A percentile compares a stretch with the other conserved stretches of the same genome.
These are phyloP conservation scores for Dolichomitus sp. DNA, from an alignment of 2,888 invertebrate species.

Conservation along the genomic window DNA sequence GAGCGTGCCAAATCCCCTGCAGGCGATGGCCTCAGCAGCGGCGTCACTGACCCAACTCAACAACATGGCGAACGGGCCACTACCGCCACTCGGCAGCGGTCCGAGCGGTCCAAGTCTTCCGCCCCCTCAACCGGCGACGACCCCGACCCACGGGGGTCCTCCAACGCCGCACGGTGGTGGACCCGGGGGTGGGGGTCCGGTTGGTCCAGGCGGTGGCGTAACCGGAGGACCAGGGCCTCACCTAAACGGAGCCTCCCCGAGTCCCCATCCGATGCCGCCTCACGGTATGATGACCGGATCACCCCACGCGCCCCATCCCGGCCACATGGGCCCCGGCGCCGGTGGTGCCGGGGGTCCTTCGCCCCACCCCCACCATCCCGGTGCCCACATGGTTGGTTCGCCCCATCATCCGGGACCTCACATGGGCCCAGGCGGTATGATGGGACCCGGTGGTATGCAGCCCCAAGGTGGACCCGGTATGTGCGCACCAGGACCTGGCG, in stretches of 20 bases:
- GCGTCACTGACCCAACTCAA: slow-evolving; percentile 84
- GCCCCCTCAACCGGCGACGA: slow-evolving; percentile 84
- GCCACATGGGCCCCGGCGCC: slow-evolving; percentile 77
- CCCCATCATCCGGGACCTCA: slow-evolving; percentile 84
- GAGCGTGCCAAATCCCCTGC: slow-evolving; percentile 81
- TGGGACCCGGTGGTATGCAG: slow-evolving; percentile 82
- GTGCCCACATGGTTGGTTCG: slow-evolving; percentile 84
- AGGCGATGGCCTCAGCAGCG: slow-evolving; percentile 84
- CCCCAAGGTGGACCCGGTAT: slow-evolving; percentile 83
- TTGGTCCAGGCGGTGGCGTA: slow-evolving; percentile 71
- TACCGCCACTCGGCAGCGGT: slow-evolving; percentile 82
- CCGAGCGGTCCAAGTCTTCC: slow-evolving; percentile 81
- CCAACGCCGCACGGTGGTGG: slow-evolving; percentile 81
- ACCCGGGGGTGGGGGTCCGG: slow-evolving; percentile 51
- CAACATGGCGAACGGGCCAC: slow-evolving; percentile 85
- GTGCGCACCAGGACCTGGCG: slow-evolving; percentile 83
- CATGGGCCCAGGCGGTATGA: slow-evolving; percentile 80
- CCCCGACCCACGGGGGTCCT: slow-evolving; percentile 84
- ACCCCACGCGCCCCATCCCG: slow-evolving; percentile 83
- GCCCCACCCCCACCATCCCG: slow-evolving; percentile 83
- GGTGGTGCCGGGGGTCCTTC: slow-evolving; percentile 80
- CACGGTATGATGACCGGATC: slow-evolving; percentile 84
- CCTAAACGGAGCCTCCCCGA: slow-evolving; percentile 84
- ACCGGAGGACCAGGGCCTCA: slow-evolving; percentile 77
- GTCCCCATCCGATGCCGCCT: slow-evolving; percentile 83